Conservation (phyloP, 2,797 vertebrate species). For the Myotis findleyi region DNA sequence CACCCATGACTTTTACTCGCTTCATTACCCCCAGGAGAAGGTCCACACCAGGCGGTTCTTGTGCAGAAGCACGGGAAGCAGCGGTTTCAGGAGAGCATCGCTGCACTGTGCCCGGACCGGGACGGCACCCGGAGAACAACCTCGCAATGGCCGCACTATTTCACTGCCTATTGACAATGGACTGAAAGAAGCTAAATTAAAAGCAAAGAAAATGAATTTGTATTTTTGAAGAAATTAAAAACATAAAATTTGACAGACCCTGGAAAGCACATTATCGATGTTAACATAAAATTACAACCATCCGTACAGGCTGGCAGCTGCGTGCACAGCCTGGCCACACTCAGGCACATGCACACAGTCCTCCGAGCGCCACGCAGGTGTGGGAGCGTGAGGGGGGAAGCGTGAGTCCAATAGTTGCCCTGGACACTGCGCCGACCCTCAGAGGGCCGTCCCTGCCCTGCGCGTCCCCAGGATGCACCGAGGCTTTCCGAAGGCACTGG, state of each 20-base stretch:
- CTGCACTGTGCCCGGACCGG: no score
- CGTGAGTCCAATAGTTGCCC: not conserved
- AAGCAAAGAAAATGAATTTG: slow-evolving; percentile 6
- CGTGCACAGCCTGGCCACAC: accelerated
- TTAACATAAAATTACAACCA: not conserved
- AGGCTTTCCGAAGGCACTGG: not conserved
- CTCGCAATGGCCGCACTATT: not conserved
- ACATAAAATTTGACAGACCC: not conserved
- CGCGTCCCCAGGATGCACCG: not conserved
- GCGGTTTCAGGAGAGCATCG: not conserved
- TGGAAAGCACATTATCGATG: not conserved
- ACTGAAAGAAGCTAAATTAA: not conserved
- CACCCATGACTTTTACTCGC: not conserved
- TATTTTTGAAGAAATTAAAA: not conserved
- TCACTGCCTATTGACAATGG: not conserved
- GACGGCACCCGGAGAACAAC: accelerated
- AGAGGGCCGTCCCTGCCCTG: not conserved
- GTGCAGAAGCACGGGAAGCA: not conserved
- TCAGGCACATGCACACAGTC: not conserved
- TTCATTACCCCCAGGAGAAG: not conserved
- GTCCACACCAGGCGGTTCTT: not conserved
- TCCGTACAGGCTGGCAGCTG: not conserved
- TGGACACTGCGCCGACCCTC: not conserved
- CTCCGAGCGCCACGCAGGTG: not conserved
- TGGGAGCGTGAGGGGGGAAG: not conserved